These are phyloP conservation scores for Graphium colonna DNA, from an alignment of 2,888 invertebrate species.

Conservation along the genomic window DNA sequence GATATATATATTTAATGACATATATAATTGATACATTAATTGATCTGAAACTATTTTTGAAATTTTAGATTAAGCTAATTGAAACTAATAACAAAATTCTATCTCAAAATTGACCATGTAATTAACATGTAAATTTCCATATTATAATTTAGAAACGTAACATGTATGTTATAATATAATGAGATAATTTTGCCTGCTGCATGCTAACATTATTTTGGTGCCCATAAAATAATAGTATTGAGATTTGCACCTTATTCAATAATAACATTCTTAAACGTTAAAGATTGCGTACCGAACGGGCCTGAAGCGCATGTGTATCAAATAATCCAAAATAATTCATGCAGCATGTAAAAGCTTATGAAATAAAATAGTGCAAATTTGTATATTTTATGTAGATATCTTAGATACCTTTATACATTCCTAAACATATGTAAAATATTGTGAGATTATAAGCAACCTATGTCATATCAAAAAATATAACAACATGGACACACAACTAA, in stretches of 20 bases:
- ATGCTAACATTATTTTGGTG: conserved; percentile 55
- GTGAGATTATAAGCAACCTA: conserved; percentile 26
- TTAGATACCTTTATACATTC: conserved; percentile 36
- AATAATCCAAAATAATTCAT: conserved; percentile 56
- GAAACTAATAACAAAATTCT: conserved; percentile 30
- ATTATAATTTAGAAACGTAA: conserved; percentile 29
- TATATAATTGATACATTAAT: conserved; percentile 29
- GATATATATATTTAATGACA: conserved; percentile 22
- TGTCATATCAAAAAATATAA: conserved; percentile 38
- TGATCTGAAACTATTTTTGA: neutral
- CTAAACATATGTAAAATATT: conserved; percentile 34
- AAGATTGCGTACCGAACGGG: conserved; percentile 30
- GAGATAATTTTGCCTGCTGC: conserved; percentile 73
- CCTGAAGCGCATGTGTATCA: conserved; percentile 57
- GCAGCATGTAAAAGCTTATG: conserved; percentile 77
- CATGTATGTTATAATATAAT: conserved; percentile 14
- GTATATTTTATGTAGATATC: conserved; percentile 40
- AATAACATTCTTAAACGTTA: conserved; percentile 30
- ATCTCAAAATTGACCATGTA: conserved; percentile 28
- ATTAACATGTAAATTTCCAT: conserved; percentile 29
- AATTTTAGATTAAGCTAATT: conserved; percentile 45
- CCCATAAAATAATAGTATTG: conserved; percentile 40
- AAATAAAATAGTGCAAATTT: conserved; percentile 31
- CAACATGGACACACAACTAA: conserved; percentile 50
- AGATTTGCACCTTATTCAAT: conserved; percentile 53